Percentiles rank a stretch among this genome's conserved stretches.
These are phyloP conservation scores for Diabrotica balteata DNA, from an alignment of 2,888 invertebrate genomes.

Conservation along the genomic window DNA sequence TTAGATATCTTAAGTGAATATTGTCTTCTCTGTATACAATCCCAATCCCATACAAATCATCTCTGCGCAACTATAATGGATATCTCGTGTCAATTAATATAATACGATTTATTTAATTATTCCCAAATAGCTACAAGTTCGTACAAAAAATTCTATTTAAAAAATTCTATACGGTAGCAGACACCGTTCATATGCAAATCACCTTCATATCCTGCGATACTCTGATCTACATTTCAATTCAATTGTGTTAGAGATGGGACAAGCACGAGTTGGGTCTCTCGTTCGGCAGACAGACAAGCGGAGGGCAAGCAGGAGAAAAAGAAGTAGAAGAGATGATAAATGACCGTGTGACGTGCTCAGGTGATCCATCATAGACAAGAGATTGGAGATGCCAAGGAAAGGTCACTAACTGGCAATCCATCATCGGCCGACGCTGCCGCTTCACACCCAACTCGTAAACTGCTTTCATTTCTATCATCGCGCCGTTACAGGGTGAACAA, in stretches of 20 bases:
- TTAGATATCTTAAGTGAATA: too few relatives aligned
- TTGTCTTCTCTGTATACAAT: too few relatives aligned
- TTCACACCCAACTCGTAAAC: conserved; percentile 46
- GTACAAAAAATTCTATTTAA: too few relatives aligned
- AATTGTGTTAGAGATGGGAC: conserved; percentile 1
- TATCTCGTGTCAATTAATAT: too few relatives aligned
- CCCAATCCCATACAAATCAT: too few relatives aligned
- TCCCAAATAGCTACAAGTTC: too few relatives aligned
- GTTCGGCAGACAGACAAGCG: conserved; percentile 32
- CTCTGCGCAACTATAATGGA: too few relatives aligned
- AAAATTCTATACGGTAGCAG: too few relatives aligned
- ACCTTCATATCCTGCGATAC: conserved; percentile 15
- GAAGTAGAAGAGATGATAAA: conserved; percentile 56
- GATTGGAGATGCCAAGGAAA: conserved; percentile 60
- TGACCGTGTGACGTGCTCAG: conserved; percentile 58
- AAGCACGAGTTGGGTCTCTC: not conserved
- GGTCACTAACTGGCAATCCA: conserved; percentile 57
- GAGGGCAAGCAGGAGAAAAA: conserved; percentile 14
- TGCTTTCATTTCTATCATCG: conserved; percentile 43
- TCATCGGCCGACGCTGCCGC: conserved; percentile 41
- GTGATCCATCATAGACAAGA: conserved; percentile 61
- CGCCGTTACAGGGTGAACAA: conserved; percentile 22
- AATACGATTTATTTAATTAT: too few relatives aligned
- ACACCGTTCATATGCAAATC: not conserved
- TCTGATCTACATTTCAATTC: not conserved